phyloP scores from a whole-genome alignment of 1,140 invertebrate species.

The Papilio dardanus region DNA sequence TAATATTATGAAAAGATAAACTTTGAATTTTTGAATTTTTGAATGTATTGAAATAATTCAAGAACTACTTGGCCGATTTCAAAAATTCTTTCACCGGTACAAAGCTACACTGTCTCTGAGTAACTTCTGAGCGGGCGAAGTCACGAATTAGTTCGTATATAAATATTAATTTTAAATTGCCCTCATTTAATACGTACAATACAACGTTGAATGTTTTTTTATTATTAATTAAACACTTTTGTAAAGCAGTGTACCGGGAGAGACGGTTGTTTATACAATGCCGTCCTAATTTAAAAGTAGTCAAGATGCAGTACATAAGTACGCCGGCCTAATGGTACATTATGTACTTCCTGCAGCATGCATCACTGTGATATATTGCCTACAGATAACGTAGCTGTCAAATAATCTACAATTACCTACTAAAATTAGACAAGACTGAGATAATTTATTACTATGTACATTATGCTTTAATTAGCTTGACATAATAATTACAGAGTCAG shows the following conservation, averaged over 20 bases:
- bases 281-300: slow-evolving; percentile 30
- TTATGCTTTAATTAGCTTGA: background rate
- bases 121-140: too few species aligned
- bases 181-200: too few species aligned
- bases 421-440: slow-evolving; percentile 1
- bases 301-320: slow-evolving; percentile 14
- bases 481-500: slow-evolving; percentile 14
- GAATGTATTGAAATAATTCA: too few species aligned
- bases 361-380: slow-evolving; percentile 21
- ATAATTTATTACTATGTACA: slow-evolving; percentile 4
- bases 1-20: too few species aligned
- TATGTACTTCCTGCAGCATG: slow-evolving; percentile 13
- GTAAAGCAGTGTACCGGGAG: slow-evolving; percentile 16
- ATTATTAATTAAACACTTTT: slow-evolving; percentile 28
- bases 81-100: too few species aligned
- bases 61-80: too few species aligned
- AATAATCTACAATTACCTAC: slow-evolving; percentile 4
- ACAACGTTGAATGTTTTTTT: too few species aligned
- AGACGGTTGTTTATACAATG: slow-evolving; percentile 36
- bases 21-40: too few species aligned
- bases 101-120: too few species aligned
- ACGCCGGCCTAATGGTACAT: slow-evolving; percentile 17
- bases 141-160: too few species aligned
- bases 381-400: slow-evolving; percentile 2
- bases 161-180: too few species aligned